Conservation (phyloP, 2,797 vertebrate species). For the Sarcoramphus papa region DNA sequence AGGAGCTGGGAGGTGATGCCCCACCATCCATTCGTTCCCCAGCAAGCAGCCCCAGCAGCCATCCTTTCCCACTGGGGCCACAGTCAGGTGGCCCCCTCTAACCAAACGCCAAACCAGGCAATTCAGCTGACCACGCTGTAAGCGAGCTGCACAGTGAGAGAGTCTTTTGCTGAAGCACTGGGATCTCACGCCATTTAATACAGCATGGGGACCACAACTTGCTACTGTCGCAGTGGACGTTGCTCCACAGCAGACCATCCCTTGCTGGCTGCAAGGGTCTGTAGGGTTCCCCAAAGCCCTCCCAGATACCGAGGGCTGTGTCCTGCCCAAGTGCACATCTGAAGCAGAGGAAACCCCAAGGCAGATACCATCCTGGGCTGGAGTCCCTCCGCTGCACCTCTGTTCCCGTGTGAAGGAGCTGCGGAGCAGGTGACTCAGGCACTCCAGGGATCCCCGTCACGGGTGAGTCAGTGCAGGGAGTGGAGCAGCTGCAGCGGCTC, state of each 20-base stretch:
- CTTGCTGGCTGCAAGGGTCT: neutral
- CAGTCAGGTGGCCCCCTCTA: neutral
- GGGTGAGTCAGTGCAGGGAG: neutral
- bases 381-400: neutral
- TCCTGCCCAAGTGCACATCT: neutral
- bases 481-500: neutral
- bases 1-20: neutral
- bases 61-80: neutral
- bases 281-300: neutral
- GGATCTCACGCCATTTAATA: neutral
- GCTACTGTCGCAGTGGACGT: accelerated
- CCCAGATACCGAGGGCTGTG: neutral
- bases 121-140: accelerated
- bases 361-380: neutral
- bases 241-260: neutral
- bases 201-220: neutral
- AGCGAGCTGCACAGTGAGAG: neutral
- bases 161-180: neutral
- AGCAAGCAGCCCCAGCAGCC: neutral
- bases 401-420: neutral
- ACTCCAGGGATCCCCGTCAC: accelerated
- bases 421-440: neutral
- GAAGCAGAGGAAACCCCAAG: neutral
- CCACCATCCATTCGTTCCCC: neutral
- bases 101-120: neutral